Evolutionary conservation across 1,140 invertebrate species (phyloP), one percentile per base, ranked within the genome.

Genomic region (Chironomus tepperi): DNA sequence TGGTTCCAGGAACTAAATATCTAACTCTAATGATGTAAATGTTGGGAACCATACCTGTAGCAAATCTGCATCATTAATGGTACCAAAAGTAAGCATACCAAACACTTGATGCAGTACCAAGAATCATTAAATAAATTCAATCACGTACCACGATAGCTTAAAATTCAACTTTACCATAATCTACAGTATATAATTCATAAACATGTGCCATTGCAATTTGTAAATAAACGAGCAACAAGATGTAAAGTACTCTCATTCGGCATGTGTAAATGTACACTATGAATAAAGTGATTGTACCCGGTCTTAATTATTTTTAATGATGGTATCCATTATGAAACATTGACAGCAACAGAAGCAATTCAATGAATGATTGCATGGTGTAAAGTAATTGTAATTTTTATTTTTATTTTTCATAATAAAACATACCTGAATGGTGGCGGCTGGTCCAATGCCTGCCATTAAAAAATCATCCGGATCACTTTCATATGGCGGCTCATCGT

Each of bases 401-500:
- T 57, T 57, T n/a, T 34, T 43, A 74, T 12, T 15, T 21, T 34
- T 73, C 67, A 24, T n/a, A n/a, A n/a, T n/a, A n/a, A n/a, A n/a
- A n/a, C n/a, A n/a, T 74, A 82, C 81, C 83, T 91, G 89, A 77
- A 91, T 90, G 21, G 88, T 89, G 1, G 90, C 89, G 7, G 89
- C 89, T 75, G 88, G 90, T 80, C 87, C 83, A 75, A 83, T 87
- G 8, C 88, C 88, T 67, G 90, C 89, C 91, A 94, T 93, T 18
- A 94, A 86, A 80, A 94, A 93, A 80, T 94, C 93, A 81, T 94
- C 92, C 0, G 92, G 92, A 81, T 94, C 93, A 77, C 91, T 93
- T 80, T 95, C 93, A 78, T 94, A 94, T 7, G 93, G 92, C 18
- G 93, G 93, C 83, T 95, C 93, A 79, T 95, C 93, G 79, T 95